Conservation (phyloP, 2,113 vertebrate genomes). For the Zosterops pallidus region DNA sequence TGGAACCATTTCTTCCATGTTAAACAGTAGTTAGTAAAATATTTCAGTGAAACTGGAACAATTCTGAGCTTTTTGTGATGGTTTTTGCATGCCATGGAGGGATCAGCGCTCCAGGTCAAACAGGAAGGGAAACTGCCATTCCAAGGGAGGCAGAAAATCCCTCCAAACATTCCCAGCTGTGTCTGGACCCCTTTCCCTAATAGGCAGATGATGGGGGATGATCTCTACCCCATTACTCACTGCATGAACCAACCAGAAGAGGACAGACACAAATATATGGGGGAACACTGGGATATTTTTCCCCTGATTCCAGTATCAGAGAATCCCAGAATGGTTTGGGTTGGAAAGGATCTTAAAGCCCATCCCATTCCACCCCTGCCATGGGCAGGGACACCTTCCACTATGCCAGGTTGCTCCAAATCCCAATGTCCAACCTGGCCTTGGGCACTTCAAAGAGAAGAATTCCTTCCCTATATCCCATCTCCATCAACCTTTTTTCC, state of each 20-base stretch:
- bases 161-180: background rate
- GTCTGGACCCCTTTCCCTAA: background rate
- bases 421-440: background rate
- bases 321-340: background rate
- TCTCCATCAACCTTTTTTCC: background rate
- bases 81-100: background rate
- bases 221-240: background rate
- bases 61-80: background rate
- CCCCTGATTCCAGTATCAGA: background rate
- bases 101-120: background rate
- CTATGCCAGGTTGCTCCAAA: background rate
- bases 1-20: accelerated
- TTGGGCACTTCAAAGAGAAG: background rate
- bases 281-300: accelerated
- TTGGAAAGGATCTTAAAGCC: background rate
- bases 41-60: background rate
- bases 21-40: background rate
- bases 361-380: background rate
- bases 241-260: background rate
- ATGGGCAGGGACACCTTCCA: background rate
- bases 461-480: background rate
- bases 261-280: accelerated
- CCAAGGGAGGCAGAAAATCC: background rate
- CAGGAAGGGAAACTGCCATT: background rate
- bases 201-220: accelerated